Evolutionary conservation across 1,140 invertebrate species (phyloP).

Genomic region (Pemphigus obesinymphae): DNA sequence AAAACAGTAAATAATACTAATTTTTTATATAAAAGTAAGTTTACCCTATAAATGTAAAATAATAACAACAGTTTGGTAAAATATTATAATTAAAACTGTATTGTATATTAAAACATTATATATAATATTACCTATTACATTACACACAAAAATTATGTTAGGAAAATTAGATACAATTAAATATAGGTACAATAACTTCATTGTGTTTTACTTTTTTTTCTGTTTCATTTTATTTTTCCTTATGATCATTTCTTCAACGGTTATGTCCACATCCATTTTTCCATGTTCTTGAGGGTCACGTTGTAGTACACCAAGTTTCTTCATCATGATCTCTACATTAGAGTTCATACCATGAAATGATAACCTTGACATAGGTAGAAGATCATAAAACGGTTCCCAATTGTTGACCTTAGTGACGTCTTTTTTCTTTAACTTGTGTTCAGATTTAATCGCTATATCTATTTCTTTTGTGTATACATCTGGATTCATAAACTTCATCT

Average conservation of each 20-base stretch:
- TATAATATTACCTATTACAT: too few species aligned
- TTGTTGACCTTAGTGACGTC: conserved; percentile 2
- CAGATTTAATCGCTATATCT: background rate
- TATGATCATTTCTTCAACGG: conserved; percentile 27
- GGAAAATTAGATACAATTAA: too few species aligned
- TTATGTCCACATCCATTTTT: conserved; percentile 36
- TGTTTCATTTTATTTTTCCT: conserved; percentile 36
- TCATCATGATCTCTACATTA: conserved; percentile 22
- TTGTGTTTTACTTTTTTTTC: conserved; percentile 5
- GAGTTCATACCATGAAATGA: conserved; percentile 24
- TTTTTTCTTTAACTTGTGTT: background rate
- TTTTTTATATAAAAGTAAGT: too few species aligned
- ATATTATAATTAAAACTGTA: too few species aligned
- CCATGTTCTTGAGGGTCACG: conserved; percentile 23
- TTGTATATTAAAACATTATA: too few species aligned
- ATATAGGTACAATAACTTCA: background rate
- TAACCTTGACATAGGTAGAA: conserved; percentile 6
- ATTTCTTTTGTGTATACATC: background rate
- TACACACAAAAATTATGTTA: too few species aligned
- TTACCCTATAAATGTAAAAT: too few species aligned
- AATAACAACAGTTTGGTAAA: too few species aligned
- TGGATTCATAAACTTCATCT: conserved; percentile 36
- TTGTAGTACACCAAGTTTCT: conserved; percentile 11
- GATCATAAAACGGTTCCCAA: conserved; percentile 29
- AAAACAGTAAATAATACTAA: too few species aligned